Evolutionary conservation across 2,113 vertebrate genomes (phyloP).

Genomic region (Chaetodon auriga): DNA sequence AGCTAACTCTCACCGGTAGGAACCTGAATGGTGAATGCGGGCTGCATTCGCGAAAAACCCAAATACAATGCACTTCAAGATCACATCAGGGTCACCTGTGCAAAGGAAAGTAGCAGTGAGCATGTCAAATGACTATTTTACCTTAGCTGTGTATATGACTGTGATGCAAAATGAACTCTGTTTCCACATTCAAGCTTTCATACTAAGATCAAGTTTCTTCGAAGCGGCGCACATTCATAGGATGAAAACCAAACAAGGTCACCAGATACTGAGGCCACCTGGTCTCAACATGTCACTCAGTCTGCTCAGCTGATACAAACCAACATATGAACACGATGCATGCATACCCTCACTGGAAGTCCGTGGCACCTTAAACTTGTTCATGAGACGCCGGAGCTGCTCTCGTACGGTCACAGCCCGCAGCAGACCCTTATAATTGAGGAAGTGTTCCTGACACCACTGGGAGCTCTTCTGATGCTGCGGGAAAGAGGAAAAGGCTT

Average conservation of each 20-base stretch:
- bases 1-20: conserved; percentile 89
- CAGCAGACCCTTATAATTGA: conserved; percentile 97
- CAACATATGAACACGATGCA: neutral
- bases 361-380: conserved; percentile 96
- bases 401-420: conserved; percentile 93
- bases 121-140: neutral
- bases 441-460: conserved; percentile 98
- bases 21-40: conserved; percentile 95
- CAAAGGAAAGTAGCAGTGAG: conserved; percentile 7
- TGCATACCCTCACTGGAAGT: conserved; percentile 93
- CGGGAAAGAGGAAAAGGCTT: neutral
- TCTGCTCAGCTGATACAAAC: neutral
- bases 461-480: conserved; percentile 97
- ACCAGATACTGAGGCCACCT: neutral
- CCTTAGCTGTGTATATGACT: neutral
- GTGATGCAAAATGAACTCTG: neutral
- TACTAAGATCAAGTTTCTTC: neutral
- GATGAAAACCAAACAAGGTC: neutral
- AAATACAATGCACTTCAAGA: conserved; percentile 94
- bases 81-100: conserved; percentile 96
- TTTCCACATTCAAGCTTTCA: neutral
- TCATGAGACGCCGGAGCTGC: conserved; percentile 94
- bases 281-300: neutral
- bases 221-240: neutral
- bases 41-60: conserved; percentile 98